Conservation (phyloP, 2,113 vertebrate species). For the Gallinago jamesoni region DNA sequence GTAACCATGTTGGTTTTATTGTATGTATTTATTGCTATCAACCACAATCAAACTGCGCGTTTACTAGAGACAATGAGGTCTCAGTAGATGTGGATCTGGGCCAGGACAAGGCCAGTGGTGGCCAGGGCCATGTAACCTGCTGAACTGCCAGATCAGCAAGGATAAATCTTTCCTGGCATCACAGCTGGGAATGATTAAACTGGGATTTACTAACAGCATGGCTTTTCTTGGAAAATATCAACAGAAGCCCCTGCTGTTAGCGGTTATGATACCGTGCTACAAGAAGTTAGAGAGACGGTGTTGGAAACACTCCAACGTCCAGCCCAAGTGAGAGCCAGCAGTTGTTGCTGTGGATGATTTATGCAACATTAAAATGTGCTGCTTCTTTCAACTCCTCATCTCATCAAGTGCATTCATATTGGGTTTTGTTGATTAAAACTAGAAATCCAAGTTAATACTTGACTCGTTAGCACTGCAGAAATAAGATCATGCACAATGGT, state of each 20-base stretch:
- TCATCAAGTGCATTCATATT: not conserved
- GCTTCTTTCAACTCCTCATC: not conserved
- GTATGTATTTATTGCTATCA: not conserved
- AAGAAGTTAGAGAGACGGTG: not conserved
- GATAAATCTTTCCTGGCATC: too few relatives aligned
- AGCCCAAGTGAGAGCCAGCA: fast-evolving
- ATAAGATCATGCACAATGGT: not conserved
- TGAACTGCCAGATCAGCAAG: not conserved
- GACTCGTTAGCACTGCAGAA: not conserved
- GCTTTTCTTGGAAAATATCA: not conserved
- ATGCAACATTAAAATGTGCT: not conserved
- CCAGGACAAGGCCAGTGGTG: not conserved
- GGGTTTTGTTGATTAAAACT: not conserved
- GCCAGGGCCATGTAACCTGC: not conserved
- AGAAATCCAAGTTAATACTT: not conserved
- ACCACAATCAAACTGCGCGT: not conserved
- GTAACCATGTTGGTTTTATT: not conserved
- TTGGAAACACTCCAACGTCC: not conserved
- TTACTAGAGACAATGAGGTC: not conserved
- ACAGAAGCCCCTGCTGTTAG: not conserved
- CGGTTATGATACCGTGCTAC: not conserved
- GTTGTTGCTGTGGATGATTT: not conserved
- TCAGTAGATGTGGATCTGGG: not conserved
- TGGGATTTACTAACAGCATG: not conserved
- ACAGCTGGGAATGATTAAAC: not conserved